Conservation (phyloP, 1,140 invertebrate genomes). For the Aphaenogaster rudis region DNA sequence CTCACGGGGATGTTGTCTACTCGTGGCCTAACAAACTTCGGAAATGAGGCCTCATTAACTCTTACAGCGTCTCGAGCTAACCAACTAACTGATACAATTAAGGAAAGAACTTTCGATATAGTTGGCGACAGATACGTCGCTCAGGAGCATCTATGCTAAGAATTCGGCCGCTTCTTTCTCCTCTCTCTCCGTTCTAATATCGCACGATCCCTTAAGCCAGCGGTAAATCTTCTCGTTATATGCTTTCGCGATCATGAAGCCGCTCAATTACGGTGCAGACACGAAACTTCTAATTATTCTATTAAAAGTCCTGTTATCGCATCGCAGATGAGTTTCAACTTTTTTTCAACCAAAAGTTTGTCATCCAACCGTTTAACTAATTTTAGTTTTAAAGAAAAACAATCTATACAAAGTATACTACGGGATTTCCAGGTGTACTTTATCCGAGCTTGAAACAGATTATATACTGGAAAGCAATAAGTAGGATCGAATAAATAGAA, state of each 20-base stretch:
- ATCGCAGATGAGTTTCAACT: conserved; percentile 28
- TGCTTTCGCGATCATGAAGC: conserved; percentile 6
- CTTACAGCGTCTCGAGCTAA: background rate
- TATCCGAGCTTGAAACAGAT: background rate
- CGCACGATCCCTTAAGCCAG: background rate
- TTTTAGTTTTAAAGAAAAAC: conserved; percentile 43
- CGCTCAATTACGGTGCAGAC: conserved; percentile 29
- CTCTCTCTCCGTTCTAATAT: background rate
- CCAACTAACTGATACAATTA: conserved; percentile 37
- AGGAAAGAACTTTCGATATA: background rate
- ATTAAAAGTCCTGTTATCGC: conserved; percentile 34
- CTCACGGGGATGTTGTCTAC: background rate
- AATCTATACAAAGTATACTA: background rate
- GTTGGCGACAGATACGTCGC: background rate
- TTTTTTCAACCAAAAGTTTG: conserved; percentile 31
- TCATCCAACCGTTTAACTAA: conserved; percentile 23
- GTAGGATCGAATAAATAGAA: conserved; percentile 21
- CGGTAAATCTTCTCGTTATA: conserved; percentile 16
- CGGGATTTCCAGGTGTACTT: conserved; percentile 6
- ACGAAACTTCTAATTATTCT: conserved; percentile 44
- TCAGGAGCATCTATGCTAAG: background rate
- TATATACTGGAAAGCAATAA: conserved; percentile 12
- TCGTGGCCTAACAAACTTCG: conserved; percentile 21
- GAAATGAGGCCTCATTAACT: conserved; percentile 49
- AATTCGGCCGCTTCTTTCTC: background rate